Conservation (phyloP, 1,140 invertebrate genomes). For the Sinonovacula constricta region DNA sequence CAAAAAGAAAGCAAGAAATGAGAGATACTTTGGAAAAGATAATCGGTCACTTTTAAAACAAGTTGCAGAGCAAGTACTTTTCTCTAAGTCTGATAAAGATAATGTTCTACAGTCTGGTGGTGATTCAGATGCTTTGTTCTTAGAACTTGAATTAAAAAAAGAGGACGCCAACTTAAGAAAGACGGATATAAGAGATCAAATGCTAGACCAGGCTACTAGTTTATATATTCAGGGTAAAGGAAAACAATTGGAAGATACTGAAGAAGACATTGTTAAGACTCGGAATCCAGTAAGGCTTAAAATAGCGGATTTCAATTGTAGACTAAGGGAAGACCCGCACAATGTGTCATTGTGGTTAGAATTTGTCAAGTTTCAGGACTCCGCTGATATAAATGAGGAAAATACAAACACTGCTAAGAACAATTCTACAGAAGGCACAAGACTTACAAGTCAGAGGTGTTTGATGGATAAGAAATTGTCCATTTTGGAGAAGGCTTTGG, state of each 20-base stretch:
- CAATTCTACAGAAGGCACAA: conserved; percentile 24
- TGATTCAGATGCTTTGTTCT: conserved; percentile 38
- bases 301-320: conserved; percentile 76
- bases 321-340: conserved; percentile 73
- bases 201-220: conserved; percentile 61
- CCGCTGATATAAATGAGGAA: conserved; percentile 1
- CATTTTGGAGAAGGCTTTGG: conserved; percentile 79
- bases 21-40: conserved; percentile 66
- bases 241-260: conserved; percentile 1
- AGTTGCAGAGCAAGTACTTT: conserved; percentile 25
- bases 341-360: conserved; percentile 79
- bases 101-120: background rate
- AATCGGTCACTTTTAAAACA: conserved; percentile 49
- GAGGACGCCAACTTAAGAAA: conserved; percentile 13
- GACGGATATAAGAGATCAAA: conserved; percentile 54
- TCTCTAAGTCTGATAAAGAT: background rate
- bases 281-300: too few species aligned
- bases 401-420: conserved; percentile 24
- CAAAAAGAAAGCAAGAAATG: conserved; percentile 30
- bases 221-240: conserved; percentile 66
- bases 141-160: conserved; percentile 28
- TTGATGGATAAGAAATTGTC: conserved; percentile 79
- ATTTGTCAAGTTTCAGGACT: conserved; percentile 80
- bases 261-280: too few species aligned
- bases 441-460: conserved; percentile 47